A percentile compares a stretch with the other conserved stretches of the same genome.
phyloP scores from a whole-genome alignment of 2,888 invertebrate genomes.

The Plutella xylostella region DNA sequence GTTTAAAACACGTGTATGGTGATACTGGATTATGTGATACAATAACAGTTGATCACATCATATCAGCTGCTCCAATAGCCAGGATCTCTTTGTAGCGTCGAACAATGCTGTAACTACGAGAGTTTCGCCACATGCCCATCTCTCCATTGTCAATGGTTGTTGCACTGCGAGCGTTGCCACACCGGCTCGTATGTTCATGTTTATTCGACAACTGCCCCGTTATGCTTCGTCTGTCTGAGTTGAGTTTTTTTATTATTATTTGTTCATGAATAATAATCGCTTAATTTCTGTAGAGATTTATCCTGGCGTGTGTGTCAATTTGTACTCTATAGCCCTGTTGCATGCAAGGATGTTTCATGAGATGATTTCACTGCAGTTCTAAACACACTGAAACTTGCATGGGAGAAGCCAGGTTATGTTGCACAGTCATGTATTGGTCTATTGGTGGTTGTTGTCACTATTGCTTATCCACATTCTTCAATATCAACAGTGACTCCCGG shows the following conservation, averaged over 20 bases:
- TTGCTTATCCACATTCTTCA: too few relatives aligned
- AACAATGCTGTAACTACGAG: slow-evolving; percentile 21
- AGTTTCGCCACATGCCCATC: slow-evolving; percentile 12
- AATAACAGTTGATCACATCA: slow-evolving; percentile 38
- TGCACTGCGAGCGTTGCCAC: slow-evolving; percentile 4
- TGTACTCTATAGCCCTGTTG: too few relatives aligned
- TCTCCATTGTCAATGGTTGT: slow-evolving; percentile 9
- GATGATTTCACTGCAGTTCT: too few relatives aligned
- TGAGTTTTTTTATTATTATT: neutral
- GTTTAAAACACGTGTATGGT: neutral
- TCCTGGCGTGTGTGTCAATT: too few relatives aligned
- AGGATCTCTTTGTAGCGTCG: slow-evolving; percentile 7
- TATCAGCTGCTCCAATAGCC: slow-evolving; percentile 34
- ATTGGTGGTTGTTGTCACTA: too few relatives aligned
- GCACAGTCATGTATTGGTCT: too few relatives aligned
- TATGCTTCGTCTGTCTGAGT: neutral
- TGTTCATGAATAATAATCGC: too few relatives aligned
- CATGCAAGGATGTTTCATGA: too few relatives aligned
- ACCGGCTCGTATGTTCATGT: slow-evolving; percentile 9
- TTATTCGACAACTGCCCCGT: neutral
- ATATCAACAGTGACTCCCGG: too few relatives aligned
- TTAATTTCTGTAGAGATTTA: too few relatives aligned
- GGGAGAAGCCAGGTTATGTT: too few relatives aligned
- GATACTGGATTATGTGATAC: slow-evolving; percentile 23
- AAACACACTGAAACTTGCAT: too few relatives aligned